Conservation (phyloP, 2,113 vertebrate species). For the Eira barbara region DNA sequence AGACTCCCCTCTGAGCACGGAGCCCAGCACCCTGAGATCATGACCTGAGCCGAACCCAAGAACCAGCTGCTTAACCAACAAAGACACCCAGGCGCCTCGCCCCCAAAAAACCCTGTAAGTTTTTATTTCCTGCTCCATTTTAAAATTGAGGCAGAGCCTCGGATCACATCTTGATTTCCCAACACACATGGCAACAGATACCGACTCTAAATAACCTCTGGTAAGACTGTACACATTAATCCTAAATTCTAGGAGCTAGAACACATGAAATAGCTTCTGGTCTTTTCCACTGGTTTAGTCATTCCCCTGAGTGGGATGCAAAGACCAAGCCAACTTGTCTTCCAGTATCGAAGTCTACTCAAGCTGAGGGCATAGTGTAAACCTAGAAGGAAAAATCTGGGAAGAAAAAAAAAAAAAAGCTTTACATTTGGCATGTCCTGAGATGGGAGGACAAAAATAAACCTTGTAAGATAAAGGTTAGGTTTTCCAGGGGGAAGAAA, state of each 20-base stretch:
- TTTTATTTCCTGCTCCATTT: background rate
- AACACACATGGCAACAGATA: background rate
- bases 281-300: background rate
- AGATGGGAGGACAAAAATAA: background rate
- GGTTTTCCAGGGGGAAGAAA: background rate
- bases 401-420: no score
- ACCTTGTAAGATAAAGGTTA: background rate
- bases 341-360: background rate
- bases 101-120: background rate
- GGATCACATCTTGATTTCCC: background rate
- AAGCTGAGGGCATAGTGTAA: background rate
- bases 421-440: background rate
- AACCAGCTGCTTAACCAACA: background rate
- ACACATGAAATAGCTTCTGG: background rate
- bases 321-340: constrained; percentile 4
- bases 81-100: background rate
- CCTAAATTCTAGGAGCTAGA: constrained; percentile 32
- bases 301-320: background rate
- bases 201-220: background rate
- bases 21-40: background rate
- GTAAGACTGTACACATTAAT: background rate
- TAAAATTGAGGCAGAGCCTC: background rate
- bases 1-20: background rate
- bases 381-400: background rate
- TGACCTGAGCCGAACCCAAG: background rate